These are phyloP conservation scores for Serilophus lunatus DNA, from an alignment of 2,113 vertebrate genomes.

Conservation along the genomic window DNA sequence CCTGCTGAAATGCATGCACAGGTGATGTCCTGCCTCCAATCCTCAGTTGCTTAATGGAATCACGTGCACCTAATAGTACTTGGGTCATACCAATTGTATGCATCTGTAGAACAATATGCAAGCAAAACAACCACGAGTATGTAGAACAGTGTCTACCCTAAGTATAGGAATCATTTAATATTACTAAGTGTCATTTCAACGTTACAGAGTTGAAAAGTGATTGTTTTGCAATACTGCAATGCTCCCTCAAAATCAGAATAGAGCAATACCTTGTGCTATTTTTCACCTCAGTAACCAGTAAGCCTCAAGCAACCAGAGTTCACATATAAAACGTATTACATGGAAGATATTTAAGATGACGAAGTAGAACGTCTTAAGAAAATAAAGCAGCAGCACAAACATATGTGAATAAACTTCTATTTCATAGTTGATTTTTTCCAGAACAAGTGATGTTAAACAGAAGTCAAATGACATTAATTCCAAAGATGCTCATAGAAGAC, in stretches of 20 bases:
- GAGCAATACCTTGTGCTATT: neutral
- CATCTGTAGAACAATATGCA: neutral
- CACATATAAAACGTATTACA: neutral
- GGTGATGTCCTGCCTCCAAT: neutral
- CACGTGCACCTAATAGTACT: conserved; percentile 1
- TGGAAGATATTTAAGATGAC: neutral
- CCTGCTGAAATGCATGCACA: neutral
- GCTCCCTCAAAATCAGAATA: neutral
- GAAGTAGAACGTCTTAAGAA: neutral
- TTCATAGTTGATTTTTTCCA: neutral
- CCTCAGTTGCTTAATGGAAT: conserved; percentile 4
- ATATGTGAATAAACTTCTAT: neutral
- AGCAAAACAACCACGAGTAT: neutral
- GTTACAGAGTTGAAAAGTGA: conserved; percentile 3
- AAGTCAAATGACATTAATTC: neutral
- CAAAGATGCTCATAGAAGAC: neutral
- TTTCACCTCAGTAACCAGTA: neutral
- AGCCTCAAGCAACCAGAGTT: neutral
- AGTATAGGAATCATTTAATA: neutral
- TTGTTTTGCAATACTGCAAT: neutral
- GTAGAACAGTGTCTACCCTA: neutral
- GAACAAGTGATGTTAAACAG: neutral
- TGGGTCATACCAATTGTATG: conserved; percentile 27
- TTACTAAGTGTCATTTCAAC: neutral
- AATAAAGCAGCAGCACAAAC: neutral